Evolutionary conservation across 30 jellyfish, hydroid and myxozoan species (phyloP).

Genomic region (Chrysaora quinquecirrha): DNA sequence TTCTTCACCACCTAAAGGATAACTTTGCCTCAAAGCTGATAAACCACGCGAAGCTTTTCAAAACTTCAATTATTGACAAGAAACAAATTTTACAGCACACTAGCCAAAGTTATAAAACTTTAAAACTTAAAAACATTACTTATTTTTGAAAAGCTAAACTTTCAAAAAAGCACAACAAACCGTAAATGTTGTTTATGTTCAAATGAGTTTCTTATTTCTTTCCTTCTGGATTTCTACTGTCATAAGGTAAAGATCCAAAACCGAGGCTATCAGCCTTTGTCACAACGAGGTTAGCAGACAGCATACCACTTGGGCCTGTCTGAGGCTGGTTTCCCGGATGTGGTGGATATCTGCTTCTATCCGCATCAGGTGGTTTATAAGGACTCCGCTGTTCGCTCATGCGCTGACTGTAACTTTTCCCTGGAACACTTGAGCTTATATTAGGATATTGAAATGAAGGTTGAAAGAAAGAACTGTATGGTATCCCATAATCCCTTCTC

Average conservation of each 20-base stretch:
- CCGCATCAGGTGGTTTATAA: slow-evolving; percentile 51
- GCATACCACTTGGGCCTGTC: slow-evolving; percentile 59
- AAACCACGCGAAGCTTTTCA: no score
- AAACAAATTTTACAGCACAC: no score
- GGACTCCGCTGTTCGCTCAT: slow-evolving; percentile 75
- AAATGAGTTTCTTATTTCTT: slow-evolving; percentile 13
- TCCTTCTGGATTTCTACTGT: slow-evolving; percentile 51
- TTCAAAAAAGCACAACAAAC: no score
- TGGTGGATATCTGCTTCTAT: slow-evolving; percentile 47
- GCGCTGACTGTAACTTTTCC: slow-evolving; percentile 33
- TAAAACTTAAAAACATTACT: no score
- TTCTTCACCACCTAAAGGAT: no score
- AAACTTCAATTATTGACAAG: no score
- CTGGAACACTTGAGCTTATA: slow-evolving; percentile 18
- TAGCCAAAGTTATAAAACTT: no score
- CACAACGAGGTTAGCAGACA: slow-evolving; percentile 66
- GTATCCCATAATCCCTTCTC: slow-evolving; percentile 44
- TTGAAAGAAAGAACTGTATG: slow-evolving; percentile 39
- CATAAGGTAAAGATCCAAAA: slow-evolving; percentile 66
- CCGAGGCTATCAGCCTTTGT: slow-evolving; percentile 70
- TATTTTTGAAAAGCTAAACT: no score
- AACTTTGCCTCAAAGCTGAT: no score
- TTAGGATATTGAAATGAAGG: slow-evolving; percentile 45
- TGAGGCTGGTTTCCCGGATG: slow-evolving; percentile 70
- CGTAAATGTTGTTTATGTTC: no score